Base-by-base conservation (phyloP, 2,888 invertebrate genomes). In the Pollenia angustigena region DNA sequence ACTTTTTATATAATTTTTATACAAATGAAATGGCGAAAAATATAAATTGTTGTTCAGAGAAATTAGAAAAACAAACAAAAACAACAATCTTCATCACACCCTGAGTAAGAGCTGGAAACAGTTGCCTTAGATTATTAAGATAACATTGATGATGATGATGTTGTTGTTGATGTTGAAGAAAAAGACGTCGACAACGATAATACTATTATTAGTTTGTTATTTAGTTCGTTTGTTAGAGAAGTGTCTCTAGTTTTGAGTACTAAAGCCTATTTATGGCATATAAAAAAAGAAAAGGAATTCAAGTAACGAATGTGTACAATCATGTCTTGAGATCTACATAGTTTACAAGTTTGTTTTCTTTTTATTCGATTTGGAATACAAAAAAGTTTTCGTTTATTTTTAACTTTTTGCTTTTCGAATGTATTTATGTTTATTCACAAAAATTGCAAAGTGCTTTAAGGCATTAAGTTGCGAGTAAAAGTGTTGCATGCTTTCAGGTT, bases 1-100 rank as follows among this genome's bases (percentile, higher is more conserved):
- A 68, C 16, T 71, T 71, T 71, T 72, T 46, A 64, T 78, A 44
- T 76, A 83, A 83, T 72, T 78, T 78, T 58, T 79, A 58, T 79
- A 66, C 54, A 79, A 79, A 84, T 54, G 52, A 58, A 32, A 58
- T 48, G n/a, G 23, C 11, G 11, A 23, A 52, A 44, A 14, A 40
- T 48, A 48, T 16, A n/a, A 12, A 16, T 54, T 32, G 32, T 6
- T 6, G 32, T 32, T 32, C 32, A 16, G 8, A 54, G 12, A 68
- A 54, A 23, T 16, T 50, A 58, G 58, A 12, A 56, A 32, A 54
- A 23, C 4, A 58, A 60, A 52, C n/a, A 23, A 32, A 14, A 72
- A n/a, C 48, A 44, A 42, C 7, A 48, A 42, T 42, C 76, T 62
- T n/a, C 9, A 40, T 14, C 16, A 60, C 40, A 0, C 16, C 14